phyloP scores from a whole-genome alignment of 2,888 invertebrate genomes.

The Tachystola acroxantha region DNA sequence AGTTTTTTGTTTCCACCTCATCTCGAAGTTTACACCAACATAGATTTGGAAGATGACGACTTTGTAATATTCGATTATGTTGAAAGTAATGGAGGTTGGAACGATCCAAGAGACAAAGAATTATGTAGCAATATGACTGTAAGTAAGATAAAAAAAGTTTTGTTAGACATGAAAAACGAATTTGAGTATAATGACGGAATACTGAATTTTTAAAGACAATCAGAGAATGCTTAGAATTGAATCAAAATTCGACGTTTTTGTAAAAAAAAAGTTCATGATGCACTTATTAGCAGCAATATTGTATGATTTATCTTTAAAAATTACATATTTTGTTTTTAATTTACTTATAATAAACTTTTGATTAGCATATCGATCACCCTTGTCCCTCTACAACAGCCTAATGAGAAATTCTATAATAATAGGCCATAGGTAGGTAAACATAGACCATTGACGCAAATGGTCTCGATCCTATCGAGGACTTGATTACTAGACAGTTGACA shows the following conservation, averaged over 20 bases:
- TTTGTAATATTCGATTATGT: slow-evolving; percentile 32
- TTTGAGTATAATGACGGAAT: slow-evolving; percentile 12
- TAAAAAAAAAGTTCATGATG: too few relatives aligned
- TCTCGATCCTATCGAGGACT: slow-evolving; percentile 5
- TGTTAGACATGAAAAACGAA: slow-evolving; percentile 34
- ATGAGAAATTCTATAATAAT: too few relatives aligned
- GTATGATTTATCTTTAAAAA: too few relatives aligned
- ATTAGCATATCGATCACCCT: too few relatives aligned
- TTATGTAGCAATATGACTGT: slow-evolving; percentile 41
- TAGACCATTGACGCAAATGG: too few relatives aligned
- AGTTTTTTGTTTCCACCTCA: slow-evolving; percentile 29
- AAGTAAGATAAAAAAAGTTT: slow-evolving; percentile 35
- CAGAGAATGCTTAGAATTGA: too few relatives aligned
- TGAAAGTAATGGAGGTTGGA: slow-evolving; percentile 43
- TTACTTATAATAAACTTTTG: too few relatives aligned
- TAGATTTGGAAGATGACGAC: slow-evolving; percentile 35
- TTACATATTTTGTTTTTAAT: too few relatives aligned
- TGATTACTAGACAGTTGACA: slow-evolving; percentile 41
- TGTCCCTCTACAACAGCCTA: too few relatives aligned
- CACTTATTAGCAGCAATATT: too few relatives aligned
- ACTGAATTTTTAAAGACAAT: not conserved
- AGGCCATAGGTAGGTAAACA: too few relatives aligned
- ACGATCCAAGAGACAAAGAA: slow-evolving; percentile 38
- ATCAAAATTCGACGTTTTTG: too few relatives aligned
- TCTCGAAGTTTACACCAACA: slow-evolving; percentile 34